Base-by-base conservation (phyloP, 2,797 vertebrate species). In the Taenioides sp. region DNA sequence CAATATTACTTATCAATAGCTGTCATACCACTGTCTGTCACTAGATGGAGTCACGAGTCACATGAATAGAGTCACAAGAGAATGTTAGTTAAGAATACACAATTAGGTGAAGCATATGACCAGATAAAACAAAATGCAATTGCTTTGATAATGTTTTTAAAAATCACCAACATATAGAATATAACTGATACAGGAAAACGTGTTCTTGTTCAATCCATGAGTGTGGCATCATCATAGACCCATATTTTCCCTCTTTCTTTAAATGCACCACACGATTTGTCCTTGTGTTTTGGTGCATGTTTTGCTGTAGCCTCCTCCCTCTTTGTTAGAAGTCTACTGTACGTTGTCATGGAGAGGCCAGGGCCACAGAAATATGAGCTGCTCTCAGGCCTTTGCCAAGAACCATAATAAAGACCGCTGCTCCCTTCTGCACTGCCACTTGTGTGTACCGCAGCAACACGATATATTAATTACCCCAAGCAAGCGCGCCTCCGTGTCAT, bases 381-480 rank as follows among this genome's bases (percentile, higher is more conserved):
- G 52, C 27, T 70, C 75, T 79, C 72, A 22, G 70, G 75, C 80
- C 47, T 63, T 25, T 73, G 81, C 79, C 81, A 88, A 77, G 64
- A 72, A 82, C 80, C 79, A 75, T 88, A 87, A 90, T 87, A 80
- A 86, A 86, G 85, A 72, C 77, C 27, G 80, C 78, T 61, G 74
- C 78, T 77, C 63, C 76, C 64, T 34, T 40, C 70, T 58, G 68
- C 83, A 49, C 69, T 54, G 69, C 71, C 71, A 75, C 81, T 86
- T 84, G 79, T 85, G 81, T 76, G 28, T 67, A 69, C 78, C 69
- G 81, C 84, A 84, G 80, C 81, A 85, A 84, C 70, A 71, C 64
- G 12, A 84, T 81, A 83, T 87, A 90, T 93, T 92, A 92, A 91
- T 91, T 88, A 89, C 90, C 81, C 84, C 47, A 2, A 27, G 75